These are phyloP conservation scores for Lithobates pipiens DNA, from an alignment of 2,797 vertebrate genomes.

Conservation along the genomic window DNA sequence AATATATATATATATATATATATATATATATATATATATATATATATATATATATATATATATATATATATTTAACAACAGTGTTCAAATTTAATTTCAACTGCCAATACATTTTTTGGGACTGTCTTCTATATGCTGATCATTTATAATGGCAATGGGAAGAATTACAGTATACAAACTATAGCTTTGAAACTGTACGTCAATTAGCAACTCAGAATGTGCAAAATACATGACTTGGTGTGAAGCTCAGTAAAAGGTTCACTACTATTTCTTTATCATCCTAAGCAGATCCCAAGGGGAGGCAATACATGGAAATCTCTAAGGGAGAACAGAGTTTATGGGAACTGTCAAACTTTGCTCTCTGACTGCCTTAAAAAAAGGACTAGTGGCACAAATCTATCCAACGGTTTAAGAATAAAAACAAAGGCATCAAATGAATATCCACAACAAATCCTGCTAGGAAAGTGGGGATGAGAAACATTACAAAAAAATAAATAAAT, in stretches of 20 bases:
- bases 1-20: too few species aligned
- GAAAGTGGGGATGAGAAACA: neutral
- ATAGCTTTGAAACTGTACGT: neutral
- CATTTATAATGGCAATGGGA: too few species aligned
- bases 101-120: too few species aligned
- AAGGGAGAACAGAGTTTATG: conserved; percentile 61
- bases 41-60: too few species aligned
- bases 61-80: too few species aligned
- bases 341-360: conserved; percentile 60
- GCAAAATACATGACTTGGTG: conserved; percentile 3
- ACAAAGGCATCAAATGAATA: neutral
- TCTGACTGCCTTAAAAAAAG: conserved; percentile 23
- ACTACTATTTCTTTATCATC: conserved; percentile 45
- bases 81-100: too few species aligned
- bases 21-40: too few species aligned
- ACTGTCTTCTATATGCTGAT: too few species aligned
- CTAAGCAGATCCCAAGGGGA: conserved; percentile 53
- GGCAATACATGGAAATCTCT: conserved; percentile 60
- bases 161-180: neutral
- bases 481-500: neutral
- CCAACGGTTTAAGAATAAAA: neutral
- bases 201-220: conserved; percentile 1
- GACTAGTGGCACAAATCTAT: neutral
- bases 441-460: neutral
- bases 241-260: neutral